These are phyloP conservation scores for Halcyon badia DNA, from an alignment of 2,797 vertebrate genomes.

Conservation along the genomic window DNA sequence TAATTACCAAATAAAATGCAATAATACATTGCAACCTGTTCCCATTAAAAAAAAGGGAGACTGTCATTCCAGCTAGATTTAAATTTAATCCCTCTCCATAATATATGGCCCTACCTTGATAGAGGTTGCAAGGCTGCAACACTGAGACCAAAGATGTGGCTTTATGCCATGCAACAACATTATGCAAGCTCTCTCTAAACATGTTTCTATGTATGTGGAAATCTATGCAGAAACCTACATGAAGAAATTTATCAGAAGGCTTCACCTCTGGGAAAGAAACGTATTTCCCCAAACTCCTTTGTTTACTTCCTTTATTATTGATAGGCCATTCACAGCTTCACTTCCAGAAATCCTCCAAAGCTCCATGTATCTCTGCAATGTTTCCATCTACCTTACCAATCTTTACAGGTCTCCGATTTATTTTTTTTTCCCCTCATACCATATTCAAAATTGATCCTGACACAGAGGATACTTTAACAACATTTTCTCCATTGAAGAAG, in stretches of 20 bases:
- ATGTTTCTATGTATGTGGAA: neutral
- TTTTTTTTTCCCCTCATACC: neutral
- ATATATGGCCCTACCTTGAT: neutral
- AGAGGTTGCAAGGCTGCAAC: neutral
- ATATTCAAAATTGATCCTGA: neutral
- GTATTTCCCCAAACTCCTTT: neutral
- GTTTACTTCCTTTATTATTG: neutral
- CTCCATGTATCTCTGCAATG: neutral
- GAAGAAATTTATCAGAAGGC: slow-evolving; percentile 15
- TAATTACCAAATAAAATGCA: neutral
- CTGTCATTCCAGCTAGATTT: neutral
- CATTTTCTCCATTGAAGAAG: neutral
- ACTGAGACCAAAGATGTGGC: neutral
- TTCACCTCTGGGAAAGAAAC: neutral
- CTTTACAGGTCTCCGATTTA: neutral
- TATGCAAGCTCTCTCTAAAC: neutral
- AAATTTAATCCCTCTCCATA: neutral
- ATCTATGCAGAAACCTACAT: neutral
- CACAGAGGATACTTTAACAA: neutral
- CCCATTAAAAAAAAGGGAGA: neutral
- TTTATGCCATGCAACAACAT: neutral
- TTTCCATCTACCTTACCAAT: neutral
- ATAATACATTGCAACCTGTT: neutral
- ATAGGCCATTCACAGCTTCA: neutral
- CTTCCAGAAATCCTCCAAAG: slow-evolving; percentile 8